phyloP scores from a whole-genome alignment of 2,113 vertebrate species.

The Paramisgurnus dabryanus region DNA sequence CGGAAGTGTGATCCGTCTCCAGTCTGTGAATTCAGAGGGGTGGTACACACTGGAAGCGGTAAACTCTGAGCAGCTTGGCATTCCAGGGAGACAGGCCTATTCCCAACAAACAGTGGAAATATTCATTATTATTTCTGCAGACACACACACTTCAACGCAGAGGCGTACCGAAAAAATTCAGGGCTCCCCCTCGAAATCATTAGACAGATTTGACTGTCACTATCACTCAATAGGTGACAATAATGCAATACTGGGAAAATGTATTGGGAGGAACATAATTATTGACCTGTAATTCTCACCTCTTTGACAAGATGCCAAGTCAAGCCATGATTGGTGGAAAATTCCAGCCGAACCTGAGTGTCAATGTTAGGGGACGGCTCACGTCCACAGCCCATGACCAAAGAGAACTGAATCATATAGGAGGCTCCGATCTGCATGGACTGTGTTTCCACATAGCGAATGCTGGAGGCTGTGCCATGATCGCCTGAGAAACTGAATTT shows the following conservation, averaged over 20 bases:
- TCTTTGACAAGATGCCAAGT: slow-evolving; percentile 98
- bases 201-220: too few species aligned
- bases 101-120: slow-evolving; percentile 41
- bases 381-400: slow-evolving; percentile 94
- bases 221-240: too few species aligned
- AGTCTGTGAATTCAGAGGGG: slow-evolving; percentile 91
- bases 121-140: not conserved
- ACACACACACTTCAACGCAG: not conserved
- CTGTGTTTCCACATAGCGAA: slow-evolving; percentile 97
- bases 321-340: slow-evolving; percentile 96
- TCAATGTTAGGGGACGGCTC: slow-evolving; percentile 90
- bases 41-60: slow-evolving; percentile 95
- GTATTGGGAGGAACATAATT: too few species aligned
- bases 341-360: slow-evolving; percentile 96
- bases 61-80: slow-evolving; percentile 97
- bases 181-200: too few species aligned
- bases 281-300: slow-evolving; percentile 70
- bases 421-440: slow-evolving; percentile 98
- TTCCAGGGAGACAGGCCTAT: slow-evolving; percentile 96
- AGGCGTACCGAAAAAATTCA: too few species aligned
- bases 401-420: slow-evolving; percentile 94
- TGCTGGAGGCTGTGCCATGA: slow-evolving; percentile 88
- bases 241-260: too few species aligned
- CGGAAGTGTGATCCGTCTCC: slow-evolving; percentile 90
- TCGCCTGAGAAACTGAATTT: slow-evolving; percentile 78